These are phyloP conservation scores for Brienomyrus longianalis DNA, from an alignment of 2,113 vertebrate genomes.

Conservation along the genomic window DNA sequence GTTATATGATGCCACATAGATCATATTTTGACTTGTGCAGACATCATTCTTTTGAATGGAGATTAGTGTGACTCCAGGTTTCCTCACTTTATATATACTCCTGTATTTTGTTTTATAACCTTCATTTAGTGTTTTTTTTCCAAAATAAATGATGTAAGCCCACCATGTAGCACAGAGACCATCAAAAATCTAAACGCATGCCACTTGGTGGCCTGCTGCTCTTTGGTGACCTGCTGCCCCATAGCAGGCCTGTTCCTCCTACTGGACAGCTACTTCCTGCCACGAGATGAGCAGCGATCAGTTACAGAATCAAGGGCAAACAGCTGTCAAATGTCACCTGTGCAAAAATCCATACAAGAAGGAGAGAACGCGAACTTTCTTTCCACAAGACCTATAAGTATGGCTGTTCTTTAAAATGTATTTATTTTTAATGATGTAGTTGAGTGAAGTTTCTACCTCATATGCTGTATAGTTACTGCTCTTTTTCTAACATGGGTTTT, in stretches of 20 bases:
- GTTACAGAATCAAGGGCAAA: background rate
- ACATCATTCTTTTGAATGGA: background rate
- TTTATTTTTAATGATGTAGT: background rate
- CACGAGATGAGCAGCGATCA: background rate
- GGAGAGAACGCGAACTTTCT: background rate
- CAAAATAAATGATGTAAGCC: background rate
- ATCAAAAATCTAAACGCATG: background rate
- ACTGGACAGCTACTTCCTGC: background rate
- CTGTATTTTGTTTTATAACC: background rate
- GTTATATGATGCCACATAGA: background rate
- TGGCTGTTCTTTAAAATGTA: background rate
- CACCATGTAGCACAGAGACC: background rate
- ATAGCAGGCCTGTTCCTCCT: background rate
- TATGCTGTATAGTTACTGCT: background rate
- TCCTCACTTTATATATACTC: background rate
- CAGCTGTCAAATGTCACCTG: background rate
- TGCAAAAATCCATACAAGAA: background rate
- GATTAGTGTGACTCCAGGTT: background rate
- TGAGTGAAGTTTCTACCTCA: background rate
- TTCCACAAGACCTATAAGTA: background rate
- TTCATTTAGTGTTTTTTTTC: background rate
- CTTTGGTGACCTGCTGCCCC: background rate
- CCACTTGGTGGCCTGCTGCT: background rate
- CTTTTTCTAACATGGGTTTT: background rate
- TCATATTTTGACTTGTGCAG: background rate